Base-by-base conservation (phyloP, 2,113 vertebrate genomes). In the Zosterops borbonicus region DNA sequence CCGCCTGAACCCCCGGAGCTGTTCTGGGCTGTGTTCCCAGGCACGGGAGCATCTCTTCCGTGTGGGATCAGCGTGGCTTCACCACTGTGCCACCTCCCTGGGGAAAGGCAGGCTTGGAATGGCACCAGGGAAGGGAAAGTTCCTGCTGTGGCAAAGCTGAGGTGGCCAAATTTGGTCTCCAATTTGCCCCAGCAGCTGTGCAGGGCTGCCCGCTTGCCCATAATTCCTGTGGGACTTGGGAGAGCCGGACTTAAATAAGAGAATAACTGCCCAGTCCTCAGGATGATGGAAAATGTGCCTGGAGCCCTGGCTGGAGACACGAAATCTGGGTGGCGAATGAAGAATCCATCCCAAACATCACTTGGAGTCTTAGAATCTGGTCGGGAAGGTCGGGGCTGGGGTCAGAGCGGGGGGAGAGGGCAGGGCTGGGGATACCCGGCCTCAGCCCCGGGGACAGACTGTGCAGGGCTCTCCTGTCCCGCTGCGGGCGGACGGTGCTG, bases 141-240 rank as follows among this genome's bases (percentile, higher is more conserved):
- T 31, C 25, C 23, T 17, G 35, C 35, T 35, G 35, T 35, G 35
- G 35, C 35, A 35, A 35, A 35, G 21, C 42, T 75, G 42, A 31
- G 12, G 42, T 3, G 22, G n/a, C 65, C 52, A 35, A 15, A 64
- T 19, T 31, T 28, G 21, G 28, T 52, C 49, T 78, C 39, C 37
- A 16, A 25, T n/a, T 25, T 42, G 11, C 35, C 12, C 31, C 59
- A 16, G 6, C 37, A 31, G 53, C 12, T 2, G 7, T 3, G 15
- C 41, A 5, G 27, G 31, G 31, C 44, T 58, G 60, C 4, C 24
- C 0, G 0, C 18, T 41, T 10, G 42, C 7, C 27, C 1, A 0
- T 6, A 28, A 12, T 15, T 22, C 41, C 29, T 6, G 12, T 1
- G 8, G 33, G 18, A 4, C 9, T 24, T 7, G 4, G 41, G 13